Evolutionary conservation across 2,113 vertebrate genomes (phyloP).

Genomic region (Callochromis pleurospilus): DNA sequence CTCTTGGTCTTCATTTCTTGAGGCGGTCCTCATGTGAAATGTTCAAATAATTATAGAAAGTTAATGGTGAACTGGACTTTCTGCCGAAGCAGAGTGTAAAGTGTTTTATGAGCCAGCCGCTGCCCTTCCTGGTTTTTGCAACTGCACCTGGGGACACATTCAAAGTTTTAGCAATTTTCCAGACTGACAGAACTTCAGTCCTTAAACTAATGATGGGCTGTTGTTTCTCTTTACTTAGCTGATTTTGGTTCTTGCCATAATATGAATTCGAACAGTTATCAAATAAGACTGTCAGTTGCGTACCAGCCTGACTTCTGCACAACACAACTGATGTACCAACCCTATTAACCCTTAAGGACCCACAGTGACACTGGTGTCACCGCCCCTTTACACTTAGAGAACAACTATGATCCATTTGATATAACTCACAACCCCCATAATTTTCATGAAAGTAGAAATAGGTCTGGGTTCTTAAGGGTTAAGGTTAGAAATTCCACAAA

Average conservation of each 20-base stretch:
- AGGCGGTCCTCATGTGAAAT: not conserved
- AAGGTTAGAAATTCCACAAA: not conserved
- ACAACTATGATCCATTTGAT: too few relatives aligned
- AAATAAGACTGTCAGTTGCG: not conserved
- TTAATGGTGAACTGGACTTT: not conserved
- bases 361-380: too few relatives aligned
- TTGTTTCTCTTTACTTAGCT: not conserved
- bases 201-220: not conserved
- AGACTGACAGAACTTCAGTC: not conserved
- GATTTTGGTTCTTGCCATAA: not conserved
- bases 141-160: not conserved
- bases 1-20: not conserved
- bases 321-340: not conserved
- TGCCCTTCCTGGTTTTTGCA: not conserved
- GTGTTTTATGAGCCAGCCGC: not conserved
- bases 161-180: not conserved
- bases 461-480: too few relatives aligned
- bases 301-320: not conserved
- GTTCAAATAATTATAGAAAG: not conserved
- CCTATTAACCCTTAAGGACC: not conserved
- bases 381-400: too few relatives aligned
- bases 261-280: not conserved
- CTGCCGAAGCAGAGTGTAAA: not conserved
- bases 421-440: too few relatives aligned
- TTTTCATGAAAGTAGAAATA: too few relatives aligned